phyloP scores from a whole-genome alignment of 1,140 invertebrate species.

The Papilio polyxenes region DNA sequence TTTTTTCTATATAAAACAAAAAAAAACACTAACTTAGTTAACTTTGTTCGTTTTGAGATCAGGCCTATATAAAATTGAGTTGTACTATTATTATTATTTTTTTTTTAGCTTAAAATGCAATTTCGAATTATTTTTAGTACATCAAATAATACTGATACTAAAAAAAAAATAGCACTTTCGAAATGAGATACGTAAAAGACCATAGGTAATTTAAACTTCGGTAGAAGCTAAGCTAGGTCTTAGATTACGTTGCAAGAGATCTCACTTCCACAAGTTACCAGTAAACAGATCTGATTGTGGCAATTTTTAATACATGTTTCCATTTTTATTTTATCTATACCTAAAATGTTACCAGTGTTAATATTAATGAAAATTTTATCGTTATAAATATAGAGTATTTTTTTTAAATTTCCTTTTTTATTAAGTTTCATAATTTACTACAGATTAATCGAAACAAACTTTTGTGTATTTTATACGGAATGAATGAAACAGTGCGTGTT shows the following conservation, averaged over 20 bases:
- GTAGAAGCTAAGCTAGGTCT: neutral
- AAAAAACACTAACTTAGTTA: constrained; percentile 51
- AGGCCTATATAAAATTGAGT: constrained; percentile 41
- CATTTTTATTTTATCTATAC: neutral
- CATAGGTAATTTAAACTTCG: neutral
- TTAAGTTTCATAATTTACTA: no score
- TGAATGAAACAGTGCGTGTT: neutral
- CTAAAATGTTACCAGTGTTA: neutral
- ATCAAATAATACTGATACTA: constrained; percentile 24
- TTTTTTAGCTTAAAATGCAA: constrained; percentile 35
- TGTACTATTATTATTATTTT: constrained; percentile 28
- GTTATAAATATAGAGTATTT: neutral
- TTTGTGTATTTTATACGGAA: neutral
- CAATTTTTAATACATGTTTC: neutral
- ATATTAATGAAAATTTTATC: neutral
- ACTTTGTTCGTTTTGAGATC: constrained; percentile 55
- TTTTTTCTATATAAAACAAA: constrained; percentile 34
- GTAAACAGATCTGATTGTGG: no score
- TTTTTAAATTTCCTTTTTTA: neutral
- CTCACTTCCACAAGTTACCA: neutral
- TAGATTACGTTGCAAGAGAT: no score
- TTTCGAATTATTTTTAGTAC: constrained; percentile 27
- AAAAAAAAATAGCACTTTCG: neutral
- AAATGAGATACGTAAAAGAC: neutral
- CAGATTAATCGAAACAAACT: neutral